Percentiles rank a stretch among this genome's conserved stretches.
phyloP scores from a whole-genome alignment of 1,140 invertebrate species.

The Orius insidiosus region DNA sequence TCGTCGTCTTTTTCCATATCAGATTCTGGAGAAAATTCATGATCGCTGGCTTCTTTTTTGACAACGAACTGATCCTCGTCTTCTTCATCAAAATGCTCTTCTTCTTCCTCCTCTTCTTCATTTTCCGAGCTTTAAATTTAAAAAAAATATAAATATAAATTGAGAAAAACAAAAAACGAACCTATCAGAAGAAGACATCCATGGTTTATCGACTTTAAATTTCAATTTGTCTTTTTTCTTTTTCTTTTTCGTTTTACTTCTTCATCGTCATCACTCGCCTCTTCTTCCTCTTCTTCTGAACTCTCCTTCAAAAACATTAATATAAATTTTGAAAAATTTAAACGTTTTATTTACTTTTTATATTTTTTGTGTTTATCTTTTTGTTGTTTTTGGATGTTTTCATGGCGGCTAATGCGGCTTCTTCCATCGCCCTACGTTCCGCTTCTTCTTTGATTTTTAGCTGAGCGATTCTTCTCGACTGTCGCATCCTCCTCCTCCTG shows the following conservation, averaged over 20 bases:
- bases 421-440: slow-evolving; percentile 50
- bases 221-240: slow-evolving; percentile 40
- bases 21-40: slow-evolving; percentile 74
- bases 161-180: slow-evolving; percentile 11
- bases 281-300: slow-evolving; percentile 20
- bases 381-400: slow-evolving; percentile 11
- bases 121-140: slow-evolving; percentile 15
- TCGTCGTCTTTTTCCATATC: slow-evolving; percentile 42
- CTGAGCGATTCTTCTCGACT: slow-evolving; percentile 65
- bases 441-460: slow-evolving; percentile 57
- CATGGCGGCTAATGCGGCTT: slow-evolving; percentile 36
- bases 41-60: slow-evolving; percentile 52
- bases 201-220: slow-evolving; percentile 35
- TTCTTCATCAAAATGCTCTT: slow-evolving; percentile 28
- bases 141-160: not conserved
- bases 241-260: slow-evolving; percentile 16
- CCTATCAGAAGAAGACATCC: slow-evolving; percentile 47
- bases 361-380: slow-evolving; percentile 14
- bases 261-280: slow-evolving; percentile 7
- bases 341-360: slow-evolving; percentile 6
- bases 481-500: slow-evolving; percentile 29
- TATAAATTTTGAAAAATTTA: not conserved
- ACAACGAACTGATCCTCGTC: slow-evolving; percentile 29
- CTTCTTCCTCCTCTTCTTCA: slow-evolving; percentile 40
- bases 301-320: slow-evolving; percentile 27